These are phyloP conservation scores for Eueremaeus valkanovi DNA, from an alignment of 2,888 invertebrate species.

Conservation along the genomic window DNA sequence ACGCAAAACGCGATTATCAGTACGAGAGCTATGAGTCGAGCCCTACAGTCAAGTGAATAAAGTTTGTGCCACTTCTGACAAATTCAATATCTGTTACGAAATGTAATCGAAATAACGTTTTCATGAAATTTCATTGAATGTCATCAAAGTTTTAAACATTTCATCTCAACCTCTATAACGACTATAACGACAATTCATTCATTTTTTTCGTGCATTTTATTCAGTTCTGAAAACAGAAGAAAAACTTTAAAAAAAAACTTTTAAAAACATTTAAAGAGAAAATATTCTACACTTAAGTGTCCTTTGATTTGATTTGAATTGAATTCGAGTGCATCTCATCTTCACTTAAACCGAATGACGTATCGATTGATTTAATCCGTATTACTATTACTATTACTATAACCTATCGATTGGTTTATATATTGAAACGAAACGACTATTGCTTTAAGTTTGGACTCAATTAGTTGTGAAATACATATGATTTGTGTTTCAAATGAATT, in stretches of 20 bases:
- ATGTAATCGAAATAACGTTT: conserved; percentile 7
- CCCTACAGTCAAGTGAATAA: conserved; percentile 17
- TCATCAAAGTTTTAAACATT: neutral
- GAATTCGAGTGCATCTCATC: conserved; percentile 13
- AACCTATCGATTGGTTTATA: neutral
- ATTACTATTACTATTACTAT: neutral
- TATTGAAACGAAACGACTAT: neutral
- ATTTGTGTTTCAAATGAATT: too few species aligned
- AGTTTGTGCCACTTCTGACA: conserved; percentile 27
- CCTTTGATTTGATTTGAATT: conserved; percentile 1
- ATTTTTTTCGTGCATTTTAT: conserved; percentile 27
- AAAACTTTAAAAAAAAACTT: neutral
- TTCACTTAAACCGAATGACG: conserved; percentile 6
- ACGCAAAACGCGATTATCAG: conserved; percentile 21
- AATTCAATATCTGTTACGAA: neutral
- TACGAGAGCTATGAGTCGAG: conserved; percentile 10
- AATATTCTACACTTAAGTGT: conserved; percentile 7
- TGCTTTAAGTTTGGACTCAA: too few species aligned
- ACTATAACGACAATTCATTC: neutral
- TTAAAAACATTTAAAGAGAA: too few species aligned
- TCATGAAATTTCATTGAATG: conserved; percentile 3
- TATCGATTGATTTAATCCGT: neutral
- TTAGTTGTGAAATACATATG: too few species aligned
- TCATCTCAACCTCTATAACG: too few species aligned
- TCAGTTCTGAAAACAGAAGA: neutral